Base-by-base conservation (phyloP, 1,140 invertebrate species). In the Pentalonia nigronervosa region DNA sequence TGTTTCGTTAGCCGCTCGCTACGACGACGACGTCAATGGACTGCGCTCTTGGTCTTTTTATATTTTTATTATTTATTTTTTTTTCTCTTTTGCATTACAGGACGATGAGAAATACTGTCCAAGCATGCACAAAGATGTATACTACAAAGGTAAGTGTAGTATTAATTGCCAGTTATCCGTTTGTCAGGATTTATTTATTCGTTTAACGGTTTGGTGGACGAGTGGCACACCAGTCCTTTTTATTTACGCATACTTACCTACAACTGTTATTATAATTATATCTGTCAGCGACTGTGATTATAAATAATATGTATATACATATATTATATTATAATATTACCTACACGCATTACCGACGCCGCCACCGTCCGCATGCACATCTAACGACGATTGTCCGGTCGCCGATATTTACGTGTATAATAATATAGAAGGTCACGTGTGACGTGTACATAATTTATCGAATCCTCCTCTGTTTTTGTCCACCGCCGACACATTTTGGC, bases 81-180 rank as follows among this genome's bases (percentile, higher is more conserved):
- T 14, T 50, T 50, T 50, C 17, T 53, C 2, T 50, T 67, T 76
- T 76, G 14, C 4, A 17, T 96, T 96, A 94, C 96, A 96, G 96
- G 95, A 96, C 95, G 96, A 96, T 93, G 97, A 97, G 93, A 98
- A 98, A 95, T 97, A 97, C 94, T 98, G 97, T 95, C 97, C 97
- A 91, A 98, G 97, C 94, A 98, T 98, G 97, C 97, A 98, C 96
- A 97, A 97, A 95, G 97, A 98, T 95, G 97, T 98, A 95, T 97
- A 98, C 95, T 98, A 98, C 95, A 97, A 97, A 97, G 97, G 97
- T 97, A 95, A 95, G 95, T 91, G 50, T 53, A 53, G 60, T 76
- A 76, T 76, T 34, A 56, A 93, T 93, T 86, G 90, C 90, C 67
- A 41, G 47, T 53, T 36, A 86, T 90, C 48, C 34, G 47, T 83